Conservation (phyloP, 2,113 vertebrate genomes). For the Scartelaos histophorus region DNA sequence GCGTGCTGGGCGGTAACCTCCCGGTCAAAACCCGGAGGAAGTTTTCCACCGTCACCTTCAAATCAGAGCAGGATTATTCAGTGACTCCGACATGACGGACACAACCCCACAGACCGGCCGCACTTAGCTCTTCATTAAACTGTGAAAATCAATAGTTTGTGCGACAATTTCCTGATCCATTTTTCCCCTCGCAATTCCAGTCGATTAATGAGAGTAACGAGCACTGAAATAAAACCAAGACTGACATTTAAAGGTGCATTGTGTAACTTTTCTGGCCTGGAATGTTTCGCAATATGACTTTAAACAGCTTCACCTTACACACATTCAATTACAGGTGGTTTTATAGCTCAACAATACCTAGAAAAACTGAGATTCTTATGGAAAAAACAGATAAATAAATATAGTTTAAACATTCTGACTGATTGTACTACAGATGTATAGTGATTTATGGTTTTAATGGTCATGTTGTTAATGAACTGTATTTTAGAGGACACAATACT, state of each 20-base stretch:
- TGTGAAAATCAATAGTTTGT: conserved; percentile 3
- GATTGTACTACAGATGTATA: too few relatives aligned
- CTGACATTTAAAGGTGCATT: neutral
- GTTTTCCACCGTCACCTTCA: conserved; percentile 95
- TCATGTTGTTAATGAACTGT: too few relatives aligned
- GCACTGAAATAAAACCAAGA: neutral
- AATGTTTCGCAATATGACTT: too few relatives aligned
- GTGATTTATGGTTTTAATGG: too few relatives aligned
- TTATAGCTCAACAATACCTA: too few relatives aligned
- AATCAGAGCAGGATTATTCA: neutral
- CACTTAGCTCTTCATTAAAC: conserved; percentile 40
- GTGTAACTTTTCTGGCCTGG: too few relatives aligned
- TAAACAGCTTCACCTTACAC: too few relatives aligned
- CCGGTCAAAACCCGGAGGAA: conserved; percentile 94
- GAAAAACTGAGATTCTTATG: too few relatives aligned
- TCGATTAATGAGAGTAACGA: conserved; percentile 13
- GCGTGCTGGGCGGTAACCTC: conserved; percentile 91
- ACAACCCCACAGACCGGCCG: neutral
- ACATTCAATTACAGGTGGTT: too few relatives aligned
- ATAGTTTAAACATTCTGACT: too few relatives aligned
- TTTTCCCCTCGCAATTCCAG: conserved; percentile 2
- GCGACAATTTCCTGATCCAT: neutral
- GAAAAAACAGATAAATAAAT: too few relatives aligned
- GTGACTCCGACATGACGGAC: neutral
- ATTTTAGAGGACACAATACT: too few relatives aligned